Conservation (phyloP, 2,113 vertebrate species). For the Apistogramma diplotaenia region DNA sequence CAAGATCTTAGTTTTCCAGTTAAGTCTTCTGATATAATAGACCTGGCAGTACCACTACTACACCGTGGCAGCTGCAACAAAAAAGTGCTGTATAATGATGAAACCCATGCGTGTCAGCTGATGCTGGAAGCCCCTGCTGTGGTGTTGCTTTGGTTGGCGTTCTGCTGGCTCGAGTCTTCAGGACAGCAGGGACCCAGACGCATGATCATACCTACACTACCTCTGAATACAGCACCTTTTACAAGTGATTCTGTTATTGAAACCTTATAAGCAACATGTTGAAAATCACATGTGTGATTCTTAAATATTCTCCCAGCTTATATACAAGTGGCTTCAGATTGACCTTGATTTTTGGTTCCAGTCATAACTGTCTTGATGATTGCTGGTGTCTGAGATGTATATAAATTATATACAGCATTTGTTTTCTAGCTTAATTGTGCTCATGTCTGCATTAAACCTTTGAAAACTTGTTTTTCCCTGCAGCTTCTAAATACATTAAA, state of each 20-base stretch:
- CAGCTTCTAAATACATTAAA: slow-evolving; percentile 93
- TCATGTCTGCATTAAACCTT: neutral
- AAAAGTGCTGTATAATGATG: slow-evolving; percentile 28
- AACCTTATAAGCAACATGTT: neutral
- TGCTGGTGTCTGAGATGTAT: no score
- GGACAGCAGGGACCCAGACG: slow-evolving; percentile 25
- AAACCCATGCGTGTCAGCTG: slow-evolving; percentile 76
- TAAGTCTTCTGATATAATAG: rapidly evolving
- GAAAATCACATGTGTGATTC: no score
- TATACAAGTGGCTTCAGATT: no score
- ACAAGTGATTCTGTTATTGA: neutral
- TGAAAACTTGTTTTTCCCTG: rapidly evolving
- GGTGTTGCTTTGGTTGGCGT: slow-evolving; percentile 17
- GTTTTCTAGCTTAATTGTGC: no score
- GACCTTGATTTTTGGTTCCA: no score
- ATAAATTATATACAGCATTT: no score
- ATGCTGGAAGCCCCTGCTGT: slow-evolving; percentile 52
- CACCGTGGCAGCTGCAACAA: neutral
- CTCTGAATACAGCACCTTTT: slow-evolving; percentile 72
- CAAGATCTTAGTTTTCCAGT: neutral
- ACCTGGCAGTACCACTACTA: neutral
- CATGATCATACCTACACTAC: slow-evolving; percentile 63
- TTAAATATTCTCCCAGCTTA: no score
- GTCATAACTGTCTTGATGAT: neutral
- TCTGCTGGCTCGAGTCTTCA: neutral